Evolutionary conservation across 2,113 vertebrate genomes (phyloP).

Genomic region (Gymnocephalus cernua): DNA sequence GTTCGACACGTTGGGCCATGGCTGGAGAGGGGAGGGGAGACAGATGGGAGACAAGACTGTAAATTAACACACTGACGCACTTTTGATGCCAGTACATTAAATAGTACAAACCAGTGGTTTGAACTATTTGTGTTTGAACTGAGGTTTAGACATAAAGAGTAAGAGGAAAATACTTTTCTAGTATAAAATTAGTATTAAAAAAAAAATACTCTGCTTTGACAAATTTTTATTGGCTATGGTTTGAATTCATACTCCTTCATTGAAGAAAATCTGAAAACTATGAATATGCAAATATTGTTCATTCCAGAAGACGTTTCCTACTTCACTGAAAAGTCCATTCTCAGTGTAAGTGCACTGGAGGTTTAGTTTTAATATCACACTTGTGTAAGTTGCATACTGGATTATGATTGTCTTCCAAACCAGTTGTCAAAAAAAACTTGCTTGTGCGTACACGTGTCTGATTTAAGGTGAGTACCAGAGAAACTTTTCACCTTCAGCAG

Average conservation of each 20-base stretch:
- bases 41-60: constrained; percentile 6
- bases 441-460: not conserved
- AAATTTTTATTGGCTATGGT: not conserved
- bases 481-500: too few species aligned
- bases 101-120: not conserved
- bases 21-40: constrained; percentile 80
- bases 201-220: not conserved
- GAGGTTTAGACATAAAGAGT: not conserved
- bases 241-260: not conserved
- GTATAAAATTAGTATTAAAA: too few species aligned
- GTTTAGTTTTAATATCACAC: not conserved
- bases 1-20: constrained; percentile 98
- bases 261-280: not conserved
- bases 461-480: not conserved
- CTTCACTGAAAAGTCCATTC: not conserved
- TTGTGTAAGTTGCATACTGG: not conserved
- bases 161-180: not conserved
- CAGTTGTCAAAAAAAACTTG: not conserved
- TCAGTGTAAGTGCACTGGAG: not conserved
- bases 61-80: not conserved
- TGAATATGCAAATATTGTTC: not conserved
- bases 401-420: not conserved
- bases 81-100: not conserved
- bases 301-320: not conserved
- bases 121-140: not conserved